These are phyloP conservation scores for Zelostemma sp. DNA, from an alignment of 1,140 invertebrate genomes.

Conservation along the genomic window DNA sequence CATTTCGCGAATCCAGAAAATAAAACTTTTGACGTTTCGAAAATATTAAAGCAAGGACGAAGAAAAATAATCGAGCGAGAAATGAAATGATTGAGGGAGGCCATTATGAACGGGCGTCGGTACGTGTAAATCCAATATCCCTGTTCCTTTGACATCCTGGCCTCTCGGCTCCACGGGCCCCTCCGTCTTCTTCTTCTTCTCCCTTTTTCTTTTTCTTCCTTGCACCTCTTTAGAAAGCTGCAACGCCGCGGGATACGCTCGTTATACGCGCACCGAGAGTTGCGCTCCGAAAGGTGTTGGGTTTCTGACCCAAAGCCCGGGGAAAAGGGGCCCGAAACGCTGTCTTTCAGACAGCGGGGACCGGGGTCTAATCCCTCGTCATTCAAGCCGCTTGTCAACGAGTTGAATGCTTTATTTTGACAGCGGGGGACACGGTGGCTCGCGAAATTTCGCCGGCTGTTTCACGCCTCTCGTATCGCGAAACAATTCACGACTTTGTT, in stretches of 20 bases:
- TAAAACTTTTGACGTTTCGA: too few relatives aligned
- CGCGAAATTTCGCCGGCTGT: conserved; percentile 65
- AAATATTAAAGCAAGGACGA: too few relatives aligned
- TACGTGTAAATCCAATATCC: conserved; percentile 66
- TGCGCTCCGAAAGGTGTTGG: conserved; percentile 56
- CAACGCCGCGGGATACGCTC: conserved; percentile 53
- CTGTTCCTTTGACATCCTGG: conserved; percentile 43
- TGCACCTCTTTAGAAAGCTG: conserved; percentile 52
- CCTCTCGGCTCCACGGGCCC: conserved; percentile 14
- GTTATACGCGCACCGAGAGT: conserved; percentile 55
- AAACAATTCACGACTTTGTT: too few relatives aligned
- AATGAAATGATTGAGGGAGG: conserved; percentile 47
- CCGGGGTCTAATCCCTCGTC: conserved; percentile 40
- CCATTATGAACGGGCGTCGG: conserved; percentile 61
- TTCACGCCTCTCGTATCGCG: conserved; percentile 62
- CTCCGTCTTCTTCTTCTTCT: conserved; percentile 6
- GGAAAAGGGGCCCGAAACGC: background rate
- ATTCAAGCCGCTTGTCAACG: conserved; percentile 54
- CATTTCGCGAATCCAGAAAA: too few relatives aligned
- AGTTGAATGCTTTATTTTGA: conserved; percentile 67
- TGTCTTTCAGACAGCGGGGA: background rate
- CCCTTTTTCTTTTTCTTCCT: conserved; percentile 39
- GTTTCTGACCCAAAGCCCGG: conserved; percentile 58
- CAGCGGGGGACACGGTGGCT: conserved; percentile 62
- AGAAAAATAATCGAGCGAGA: conserved; percentile 30